Percentiles rank a stretch among this genome's conserved stretches.
Conservation (phyloP, 2,888 invertebrate species). For the Ryuthela nishihirai region DNA sequence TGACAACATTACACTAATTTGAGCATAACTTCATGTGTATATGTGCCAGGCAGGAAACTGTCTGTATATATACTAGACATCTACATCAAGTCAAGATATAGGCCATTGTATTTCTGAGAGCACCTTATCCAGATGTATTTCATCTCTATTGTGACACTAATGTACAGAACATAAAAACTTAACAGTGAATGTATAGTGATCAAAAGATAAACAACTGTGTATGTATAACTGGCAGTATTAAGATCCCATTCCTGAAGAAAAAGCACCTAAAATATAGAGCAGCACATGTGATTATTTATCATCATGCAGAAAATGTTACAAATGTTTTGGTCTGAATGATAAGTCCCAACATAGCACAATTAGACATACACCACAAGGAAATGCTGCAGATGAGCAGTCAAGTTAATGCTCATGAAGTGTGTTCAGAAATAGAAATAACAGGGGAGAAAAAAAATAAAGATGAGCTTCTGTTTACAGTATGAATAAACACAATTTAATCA, state of each 20-base stretch:
- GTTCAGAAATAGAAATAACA: no score
- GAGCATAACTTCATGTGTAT: constrained; percentile 36
- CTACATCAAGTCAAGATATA: constrained; percentile 27
- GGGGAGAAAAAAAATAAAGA: no score
- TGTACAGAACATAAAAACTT: constrained; percentile 31
- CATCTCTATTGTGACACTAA: constrained; percentile 16
- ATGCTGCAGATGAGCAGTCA: no score
- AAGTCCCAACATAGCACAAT: no score
- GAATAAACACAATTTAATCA: no score
- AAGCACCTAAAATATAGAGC: constrained; percentile 25
- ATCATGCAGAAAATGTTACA: constrained; percentile 9
- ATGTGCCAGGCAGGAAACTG: constrained; percentile 32
- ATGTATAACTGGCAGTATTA: constrained; percentile 33
- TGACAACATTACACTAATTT: constrained; percentile 33
- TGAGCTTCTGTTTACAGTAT: no score
- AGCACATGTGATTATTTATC: constrained; percentile 21
- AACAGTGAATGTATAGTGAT: constrained; percentile 22
- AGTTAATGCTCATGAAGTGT: no score
- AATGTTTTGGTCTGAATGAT: constrained; percentile 25
- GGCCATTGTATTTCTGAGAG: constrained; percentile 32
- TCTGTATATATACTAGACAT: constrained; percentile 13
- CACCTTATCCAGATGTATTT: constrained; percentile 32
- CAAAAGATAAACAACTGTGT: constrained; percentile 16
- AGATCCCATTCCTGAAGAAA: constrained; percentile 22
- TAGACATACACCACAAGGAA: no score